Evolutionary conservation across 1,140 invertebrate genomes (phyloP).

Genomic region (Acromyrmex echinatior): DNA sequence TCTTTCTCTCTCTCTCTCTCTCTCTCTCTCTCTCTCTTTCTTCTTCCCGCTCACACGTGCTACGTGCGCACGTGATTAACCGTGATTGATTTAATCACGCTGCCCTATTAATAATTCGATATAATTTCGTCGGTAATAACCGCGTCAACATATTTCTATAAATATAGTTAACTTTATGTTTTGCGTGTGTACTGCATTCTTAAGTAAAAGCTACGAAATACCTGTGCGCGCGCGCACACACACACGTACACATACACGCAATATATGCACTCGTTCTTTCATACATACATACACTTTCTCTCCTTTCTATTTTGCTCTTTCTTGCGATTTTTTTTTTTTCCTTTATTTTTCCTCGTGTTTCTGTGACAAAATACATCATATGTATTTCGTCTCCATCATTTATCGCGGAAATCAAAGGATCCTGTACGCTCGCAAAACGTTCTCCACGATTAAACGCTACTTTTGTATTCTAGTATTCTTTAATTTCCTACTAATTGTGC

Average conservation of each 20-base stretch:
- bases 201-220: constrained; percentile 84
- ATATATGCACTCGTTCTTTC: not conserved
- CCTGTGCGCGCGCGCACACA: constrained; percentile 55
- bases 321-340: not conserved
- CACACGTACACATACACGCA: not conserved
- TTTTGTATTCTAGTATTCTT: constrained; percentile 17
- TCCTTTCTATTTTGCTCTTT: not conserved
- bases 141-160: constrained; percentile 84
- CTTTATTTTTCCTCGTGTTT: not conserved
- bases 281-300: not conserved
- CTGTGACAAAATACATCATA: not conserved
- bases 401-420: constrained; percentile 11
- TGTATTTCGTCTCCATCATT: not conserved
- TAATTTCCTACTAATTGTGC: constrained; percentile 9
- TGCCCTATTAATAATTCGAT: constrained; percentile 70
- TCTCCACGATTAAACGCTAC: not conserved
- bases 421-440: constrained; percentile 1
- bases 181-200: constrained; percentile 69
- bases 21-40: not conserved
- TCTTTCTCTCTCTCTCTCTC: not conserved
- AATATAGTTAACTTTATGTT: constrained; percentile 85
- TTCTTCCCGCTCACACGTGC: constrained; percentile 2
- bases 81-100: constrained; percentile 48
- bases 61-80: constrained; percentile 28
- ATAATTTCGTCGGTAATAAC: constrained; percentile 75